phyloP scores from a whole-genome alignment of 1,140 invertebrate genomes.

The Periplaneta americana region DNA sequence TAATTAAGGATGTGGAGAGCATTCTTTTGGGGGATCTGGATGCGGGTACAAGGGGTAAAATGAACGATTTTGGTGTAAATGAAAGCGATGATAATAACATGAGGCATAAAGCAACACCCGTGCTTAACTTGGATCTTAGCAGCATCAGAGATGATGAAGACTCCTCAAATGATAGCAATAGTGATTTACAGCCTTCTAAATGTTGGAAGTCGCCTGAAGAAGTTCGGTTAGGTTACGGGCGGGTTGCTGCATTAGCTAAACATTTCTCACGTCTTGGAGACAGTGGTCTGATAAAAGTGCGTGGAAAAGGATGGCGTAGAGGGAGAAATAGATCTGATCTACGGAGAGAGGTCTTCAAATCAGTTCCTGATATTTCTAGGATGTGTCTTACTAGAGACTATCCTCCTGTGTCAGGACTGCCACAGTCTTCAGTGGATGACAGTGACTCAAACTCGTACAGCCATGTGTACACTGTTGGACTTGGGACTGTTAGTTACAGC shows the following conservation, averaged over 20 bases:
- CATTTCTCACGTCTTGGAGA: constrained; percentile 48
- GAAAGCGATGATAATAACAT: background rate
- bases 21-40: background rate
- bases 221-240: constrained; percentile 47
- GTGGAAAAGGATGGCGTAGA: background rate
- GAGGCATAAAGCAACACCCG: constrained; percentile 28
- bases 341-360: constrained; percentile 6
- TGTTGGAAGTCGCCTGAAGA: constrained; percentile 58
- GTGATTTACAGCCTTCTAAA: constrained; percentile 30
- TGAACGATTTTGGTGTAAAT: background rate
- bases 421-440: constrained; percentile 16
- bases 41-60: background rate
- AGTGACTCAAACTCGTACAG: background rate
- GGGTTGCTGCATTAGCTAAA: constrained; percentile 54
- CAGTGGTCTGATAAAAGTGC: constrained; percentile 22
- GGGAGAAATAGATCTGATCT: background rate
- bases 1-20: background rate
- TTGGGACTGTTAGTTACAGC: constrained; percentile 27
- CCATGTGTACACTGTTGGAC: constrained; percentile 15
- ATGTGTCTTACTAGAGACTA: constrained; percentile 14
- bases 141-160: constrained; percentile 27
- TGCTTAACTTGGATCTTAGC: constrained; percentile 37
- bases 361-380: constrained; percentile 24
- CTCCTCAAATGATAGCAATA: background rate
- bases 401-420: background rate